Percentiles rank a stretch among this genome's conserved stretches.
These are phyloP conservation scores for Fregetta grallaria DNA, from an alignment of 2,113 vertebrate genomes.

Conservation along the genomic window DNA sequence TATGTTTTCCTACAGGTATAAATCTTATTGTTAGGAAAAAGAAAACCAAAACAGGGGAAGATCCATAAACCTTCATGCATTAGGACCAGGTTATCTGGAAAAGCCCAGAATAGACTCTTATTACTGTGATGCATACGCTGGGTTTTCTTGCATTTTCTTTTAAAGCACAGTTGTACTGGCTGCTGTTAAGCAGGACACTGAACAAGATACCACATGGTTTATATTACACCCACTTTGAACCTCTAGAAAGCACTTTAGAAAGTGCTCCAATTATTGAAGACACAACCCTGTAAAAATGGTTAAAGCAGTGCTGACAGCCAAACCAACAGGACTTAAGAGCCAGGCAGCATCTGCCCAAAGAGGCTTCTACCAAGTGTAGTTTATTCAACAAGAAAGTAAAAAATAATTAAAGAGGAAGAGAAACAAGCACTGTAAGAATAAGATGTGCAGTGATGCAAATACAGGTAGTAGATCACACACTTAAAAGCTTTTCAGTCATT, in stretches of 20 bases:
- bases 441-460: neutral
- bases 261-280: neutral
- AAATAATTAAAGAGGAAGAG: neutral
- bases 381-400: neutral
- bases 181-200: neutral
- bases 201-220: neutral
- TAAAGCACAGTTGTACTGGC: neutral
- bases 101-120: neutral
- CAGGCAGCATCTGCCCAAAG: neutral
- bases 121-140: accelerated
- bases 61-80: neutral
- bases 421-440: neutral
- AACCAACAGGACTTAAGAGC: neutral
- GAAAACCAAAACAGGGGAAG: neutral
- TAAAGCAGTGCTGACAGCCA: neutral
- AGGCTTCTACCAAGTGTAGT: neutral
- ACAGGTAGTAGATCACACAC: accelerated
- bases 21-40: neutral
- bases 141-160: neutral
- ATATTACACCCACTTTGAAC: neutral
- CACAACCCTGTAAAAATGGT: neutral
- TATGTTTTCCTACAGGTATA: neutral
- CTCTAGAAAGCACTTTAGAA: neutral
- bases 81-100: neutral
- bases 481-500: neutral